These are phyloP conservation scores for Tromatobia lineatoria DNA, from an alignment of 2,888 invertebrate genomes.

Conservation along the genomic window DNA sequence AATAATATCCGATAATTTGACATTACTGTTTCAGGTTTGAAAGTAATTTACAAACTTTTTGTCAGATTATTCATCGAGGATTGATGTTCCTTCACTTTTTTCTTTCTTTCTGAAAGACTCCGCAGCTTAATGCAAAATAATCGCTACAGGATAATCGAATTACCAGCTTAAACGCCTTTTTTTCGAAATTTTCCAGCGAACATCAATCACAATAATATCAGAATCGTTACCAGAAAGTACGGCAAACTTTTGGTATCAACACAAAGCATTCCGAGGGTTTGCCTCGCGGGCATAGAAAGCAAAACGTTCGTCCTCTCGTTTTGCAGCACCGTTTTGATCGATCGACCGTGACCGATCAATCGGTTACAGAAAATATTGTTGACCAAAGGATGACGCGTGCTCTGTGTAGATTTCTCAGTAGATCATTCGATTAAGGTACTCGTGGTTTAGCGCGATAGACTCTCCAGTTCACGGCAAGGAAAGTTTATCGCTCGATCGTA, in stretches of 20 bases:
- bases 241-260: neutral
- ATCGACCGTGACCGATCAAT: neutral
- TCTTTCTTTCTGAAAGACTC: neutral
- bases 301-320: neutral
- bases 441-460: conserved; percentile 51
- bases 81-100: neutral
- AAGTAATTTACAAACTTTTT: neutral
- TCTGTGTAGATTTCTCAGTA: neutral
- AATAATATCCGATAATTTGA: neutral
- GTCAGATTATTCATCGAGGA: neutral
- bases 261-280: neutral
- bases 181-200: neutral
- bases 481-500: conserved; percentile 39
- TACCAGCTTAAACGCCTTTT: neutral
- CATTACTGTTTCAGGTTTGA: neutral
- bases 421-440: conserved; percentile 37
- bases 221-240: neutral
- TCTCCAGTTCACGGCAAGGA: conserved; percentile 35
- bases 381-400: neutral
- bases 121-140: neutral
- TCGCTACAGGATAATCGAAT: neutral
- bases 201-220: neutral
- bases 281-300: neutral
- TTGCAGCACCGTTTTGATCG: neutral
- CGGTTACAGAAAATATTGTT: neutral